Percentiles rank a stretch among this genome's conserved stretches.
phyloP scores from a whole-genome alignment of 2,113 vertebrate species.

The Thermophis baileyi region DNA sequence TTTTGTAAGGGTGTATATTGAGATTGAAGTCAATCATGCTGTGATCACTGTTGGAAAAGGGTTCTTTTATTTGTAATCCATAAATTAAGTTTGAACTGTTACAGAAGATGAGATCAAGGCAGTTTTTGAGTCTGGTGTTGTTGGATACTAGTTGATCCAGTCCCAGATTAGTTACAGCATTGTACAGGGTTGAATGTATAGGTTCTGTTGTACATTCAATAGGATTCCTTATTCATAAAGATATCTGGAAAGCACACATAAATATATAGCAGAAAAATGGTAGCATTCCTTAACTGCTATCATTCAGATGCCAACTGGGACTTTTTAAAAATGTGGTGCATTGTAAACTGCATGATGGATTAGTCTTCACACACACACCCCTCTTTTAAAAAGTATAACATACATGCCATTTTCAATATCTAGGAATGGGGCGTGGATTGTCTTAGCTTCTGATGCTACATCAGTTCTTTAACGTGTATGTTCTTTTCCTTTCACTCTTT shows the following conservation, averaged over 20 bases:
- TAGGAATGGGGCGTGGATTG: background rate
- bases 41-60: too few relatives aligned
- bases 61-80: too few relatives aligned
- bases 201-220: too few relatives aligned
- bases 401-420: background rate
- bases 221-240: background rate
- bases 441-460: background rate
- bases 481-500: background rate
- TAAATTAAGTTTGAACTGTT: too few relatives aligned
- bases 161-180: too few relatives aligned
- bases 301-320: background rate
- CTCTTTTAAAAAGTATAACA: background rate
- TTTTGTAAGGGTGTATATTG: too few relatives aligned
- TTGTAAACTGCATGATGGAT: background rate
- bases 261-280: background rate
- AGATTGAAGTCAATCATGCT: too few relatives aligned
- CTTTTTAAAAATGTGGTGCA: background rate
- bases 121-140: too few relatives aligned
- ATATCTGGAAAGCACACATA: background rate
- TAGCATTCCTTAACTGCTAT: background rate
- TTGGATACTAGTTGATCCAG: too few relatives aligned
- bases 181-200: too few relatives aligned
- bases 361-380: background rate
- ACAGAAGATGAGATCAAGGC: too few relatives aligned
- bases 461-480: background rate